Base-by-base conservation (phyloP, 2,888 invertebrate genomes). In the Rapana venosa region DNA sequence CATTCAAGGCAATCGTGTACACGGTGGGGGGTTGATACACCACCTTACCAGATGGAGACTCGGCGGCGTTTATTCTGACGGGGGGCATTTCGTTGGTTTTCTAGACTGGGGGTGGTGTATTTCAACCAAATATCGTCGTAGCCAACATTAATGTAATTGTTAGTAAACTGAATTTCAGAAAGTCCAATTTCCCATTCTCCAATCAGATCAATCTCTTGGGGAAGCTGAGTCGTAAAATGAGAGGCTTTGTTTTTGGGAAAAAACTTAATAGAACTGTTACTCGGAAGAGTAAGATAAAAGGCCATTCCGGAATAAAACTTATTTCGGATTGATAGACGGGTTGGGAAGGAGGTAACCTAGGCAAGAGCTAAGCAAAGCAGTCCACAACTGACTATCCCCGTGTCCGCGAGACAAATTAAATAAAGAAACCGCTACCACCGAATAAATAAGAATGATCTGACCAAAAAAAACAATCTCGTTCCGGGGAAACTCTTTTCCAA, bases 321-420 rank as follows among this genome's bases (percentile, higher is more conserved):
- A 26, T 26, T 83, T 32, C 13, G 22, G 36, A 22, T 47, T 26
- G 26, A 83, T 4, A 47, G 36, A 47, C 22, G 47, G 90, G 85
- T 85, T 90, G 56, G 90, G 90, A 61, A 90, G 61, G 26, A 85
- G 58, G 70, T 90, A 91, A 11, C 91, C 88, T 4, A 90, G 30
- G 17, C 84, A 88, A 17, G 58, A 66, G 30, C 91, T 56, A 26
- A 91, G 35, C 47, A 89, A 20, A n/a, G 89, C 84, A 11, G 81
- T 87, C 90, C 91, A 89, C 66, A 90, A 56, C 30, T 79, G 30
- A 32, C 20, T 2, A 0, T 8, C 15, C 20, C 77, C 32, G 32
- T 79, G 77, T 79, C 77, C 77, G 32, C 77, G 35, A 30, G 32
- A 32, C 20, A 77, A 32, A 32, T 77, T 77, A 77, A 32, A 32